These are phyloP conservation scores for Plemyria rubiginata DNA, from an alignment of 2,888 invertebrate species.

Conservation along the genomic window DNA sequence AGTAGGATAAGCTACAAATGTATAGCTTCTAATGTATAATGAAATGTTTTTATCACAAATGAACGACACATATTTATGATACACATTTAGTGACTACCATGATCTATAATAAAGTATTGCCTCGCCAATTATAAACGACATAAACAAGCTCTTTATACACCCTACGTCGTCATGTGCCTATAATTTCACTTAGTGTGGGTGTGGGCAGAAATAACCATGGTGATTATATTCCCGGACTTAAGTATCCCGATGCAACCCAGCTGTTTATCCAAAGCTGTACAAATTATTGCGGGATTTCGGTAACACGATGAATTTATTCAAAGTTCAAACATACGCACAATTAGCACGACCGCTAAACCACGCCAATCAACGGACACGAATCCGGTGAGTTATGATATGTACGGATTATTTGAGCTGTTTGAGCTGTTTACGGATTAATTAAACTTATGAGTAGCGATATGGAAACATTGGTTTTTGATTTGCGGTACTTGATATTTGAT, in stretches of 20 bases:
- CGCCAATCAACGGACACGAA: constrained; percentile 22
- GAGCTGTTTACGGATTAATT: constrained; percentile 18
- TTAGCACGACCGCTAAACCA: constrained; percentile 23
- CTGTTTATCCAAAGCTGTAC: not conserved
- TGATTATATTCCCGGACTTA: too few relatives aligned
- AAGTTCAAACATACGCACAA: constrained; percentile 24
- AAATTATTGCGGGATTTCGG: constrained; percentile 11
- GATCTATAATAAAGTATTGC: too few relatives aligned
- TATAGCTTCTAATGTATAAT: too few relatives aligned
- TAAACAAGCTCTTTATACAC: too few relatives aligned
- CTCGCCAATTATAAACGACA: too few relatives aligned
- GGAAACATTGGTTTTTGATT: not conserved
- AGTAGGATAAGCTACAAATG: too few relatives aligned
- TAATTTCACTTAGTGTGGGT: too few relatives aligned
- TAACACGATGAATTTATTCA: constrained; percentile 18
- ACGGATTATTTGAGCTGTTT: constrained; percentile 11
- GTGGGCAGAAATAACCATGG: too few relatives aligned
- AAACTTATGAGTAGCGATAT: constrained; percentile 1
- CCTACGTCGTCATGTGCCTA: too few relatives aligned
- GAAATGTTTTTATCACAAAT: too few relatives aligned
- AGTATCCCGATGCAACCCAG: not conserved
- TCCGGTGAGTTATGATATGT: constrained; percentile 11
- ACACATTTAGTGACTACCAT: too few relatives aligned
- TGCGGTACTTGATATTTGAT: not conserved
- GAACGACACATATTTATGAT: too few relatives aligned